Conservation (phyloP, 2,113 vertebrate genomes). For the Albula goreensis region DNA sequence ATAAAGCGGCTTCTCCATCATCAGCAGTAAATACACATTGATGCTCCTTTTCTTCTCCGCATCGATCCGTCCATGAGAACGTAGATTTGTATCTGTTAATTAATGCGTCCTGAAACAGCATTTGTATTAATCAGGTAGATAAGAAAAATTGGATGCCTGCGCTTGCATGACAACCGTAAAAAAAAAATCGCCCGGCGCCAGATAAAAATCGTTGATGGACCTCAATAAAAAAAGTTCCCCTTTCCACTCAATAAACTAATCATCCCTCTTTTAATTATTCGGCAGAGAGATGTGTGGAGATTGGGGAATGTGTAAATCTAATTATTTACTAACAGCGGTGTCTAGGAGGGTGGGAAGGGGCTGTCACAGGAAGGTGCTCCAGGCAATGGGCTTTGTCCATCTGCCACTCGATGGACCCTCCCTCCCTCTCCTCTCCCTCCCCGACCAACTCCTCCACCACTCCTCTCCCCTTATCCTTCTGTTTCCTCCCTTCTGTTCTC, state of each 20-base stretch:
- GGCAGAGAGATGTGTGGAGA: conserved; percentile 90
- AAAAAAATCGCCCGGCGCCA: conserved; percentile 81
- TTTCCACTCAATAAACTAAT: conserved; percentile 99
- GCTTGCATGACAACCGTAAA: conserved; percentile 93
- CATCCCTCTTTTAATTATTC: conserved; percentile 98
- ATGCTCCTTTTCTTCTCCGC: conserved; percentile 99
- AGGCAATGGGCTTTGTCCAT: conserved; percentile 77
- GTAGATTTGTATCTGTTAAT: conserved; percentile 99
- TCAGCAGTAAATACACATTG: conserved; percentile 99
- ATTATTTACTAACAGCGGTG: conserved; percentile 90
- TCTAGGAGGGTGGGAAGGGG: conserved; percentile 74
- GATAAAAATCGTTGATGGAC: conserved; percentile 96
- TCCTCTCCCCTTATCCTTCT: conserved; percentile 16
- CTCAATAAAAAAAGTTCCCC: conserved; percentile 93
- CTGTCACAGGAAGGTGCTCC: conserved; percentile 76
- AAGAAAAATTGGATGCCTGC: conserved; percentile 99
- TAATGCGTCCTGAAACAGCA: conserved; percentile 99
- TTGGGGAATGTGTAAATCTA: conserved; percentile 93
- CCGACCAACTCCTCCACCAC: conserved; percentile 36
- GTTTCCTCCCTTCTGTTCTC: not conserved
- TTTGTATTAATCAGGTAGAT: conserved; percentile 99
- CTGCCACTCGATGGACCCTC: conserved; percentile 67
- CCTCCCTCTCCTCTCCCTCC: conserved; percentile 34
- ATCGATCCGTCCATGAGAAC: conserved; percentile 99
- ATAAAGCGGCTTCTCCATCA: conserved; percentile 93